Percentiles rank a stretch among this genome's conserved stretches.
Conservation (phyloP, 2,797 vertebrate genomes). For the Hippoglossus hippoglossus region DNA sequence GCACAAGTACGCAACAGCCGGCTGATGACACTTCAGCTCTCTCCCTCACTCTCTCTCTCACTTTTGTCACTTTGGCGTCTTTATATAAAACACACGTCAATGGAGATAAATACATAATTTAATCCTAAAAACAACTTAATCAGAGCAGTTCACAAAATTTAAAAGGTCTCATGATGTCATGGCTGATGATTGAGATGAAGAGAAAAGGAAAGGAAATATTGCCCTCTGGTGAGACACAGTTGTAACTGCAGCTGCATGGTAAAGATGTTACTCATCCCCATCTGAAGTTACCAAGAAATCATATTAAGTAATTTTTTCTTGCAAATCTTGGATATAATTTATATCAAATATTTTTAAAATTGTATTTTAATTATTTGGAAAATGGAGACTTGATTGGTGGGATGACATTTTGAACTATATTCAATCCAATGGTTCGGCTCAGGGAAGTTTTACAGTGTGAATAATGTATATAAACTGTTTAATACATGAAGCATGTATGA, state of each 20-base stretch:
- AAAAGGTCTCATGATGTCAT: neutral
- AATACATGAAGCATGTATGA: too few relatives aligned
- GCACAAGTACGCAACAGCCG: too few relatives aligned
- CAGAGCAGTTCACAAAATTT: neutral
- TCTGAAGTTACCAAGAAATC: neutral
- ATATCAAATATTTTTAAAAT: neutral
- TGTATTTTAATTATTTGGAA: too few relatives aligned
- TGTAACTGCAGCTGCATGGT: constrained; percentile 42
- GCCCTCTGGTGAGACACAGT: constrained; percentile 66
- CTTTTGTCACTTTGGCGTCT: too few relatives aligned
- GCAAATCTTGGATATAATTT: neutral
- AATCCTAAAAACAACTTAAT: neutral
- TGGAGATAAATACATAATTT: neutral
- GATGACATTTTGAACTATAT: neutral
- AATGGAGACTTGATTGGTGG: neutral
- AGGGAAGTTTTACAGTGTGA: too few relatives aligned
- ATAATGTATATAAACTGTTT: neutral
- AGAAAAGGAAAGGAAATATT: constrained; percentile 64
- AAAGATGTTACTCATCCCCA: too few relatives aligned
- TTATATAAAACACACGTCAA: too few relatives aligned
- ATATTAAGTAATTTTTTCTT: neutral
- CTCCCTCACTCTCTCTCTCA: too few relatives aligned
- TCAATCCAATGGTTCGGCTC: neutral
- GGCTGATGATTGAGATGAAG: constrained; percentile 6
- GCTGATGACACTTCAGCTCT: too few relatives aligned